phyloP scores from a whole-genome alignment of 2,797 vertebrate species.

The Kryptolebias ocellatus region DNA sequence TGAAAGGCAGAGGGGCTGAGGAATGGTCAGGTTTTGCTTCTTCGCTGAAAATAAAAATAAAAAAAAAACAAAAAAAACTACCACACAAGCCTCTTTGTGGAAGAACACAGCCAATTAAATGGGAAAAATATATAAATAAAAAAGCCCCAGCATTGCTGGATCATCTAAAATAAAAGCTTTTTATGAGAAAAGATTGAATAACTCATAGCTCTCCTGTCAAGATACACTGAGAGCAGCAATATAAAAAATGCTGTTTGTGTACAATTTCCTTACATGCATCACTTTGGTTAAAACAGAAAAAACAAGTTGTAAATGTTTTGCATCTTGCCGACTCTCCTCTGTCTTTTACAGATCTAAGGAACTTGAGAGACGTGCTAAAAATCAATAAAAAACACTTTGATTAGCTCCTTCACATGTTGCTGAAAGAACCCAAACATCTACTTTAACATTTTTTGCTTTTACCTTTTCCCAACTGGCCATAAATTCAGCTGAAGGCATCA shows the following conservation, averaged over 20 bases:
- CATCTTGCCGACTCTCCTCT: constrained; percentile 14
- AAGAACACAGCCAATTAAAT: constrained; percentile 75
- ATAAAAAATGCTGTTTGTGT: constrained; percentile 62
- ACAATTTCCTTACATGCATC: constrained; percentile 57
- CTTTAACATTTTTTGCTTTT: background rate
- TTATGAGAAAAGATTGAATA: constrained; percentile 62
- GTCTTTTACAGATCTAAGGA: background rate
- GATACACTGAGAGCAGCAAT: constrained; percentile 66
- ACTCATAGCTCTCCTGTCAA: constrained; percentile 60
- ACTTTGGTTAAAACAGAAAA: constrained; percentile 26
- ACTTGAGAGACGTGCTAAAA: constrained; percentile 19
- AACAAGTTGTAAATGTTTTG: constrained; percentile 23
- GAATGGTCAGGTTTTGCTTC: constrained; percentile 52
- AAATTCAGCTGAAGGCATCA: constrained; percentile 29
- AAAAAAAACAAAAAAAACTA: constrained; percentile 8
- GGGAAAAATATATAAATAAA: constrained; percentile 36
- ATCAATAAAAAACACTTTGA: constrained; percentile 24
- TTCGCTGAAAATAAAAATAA: constrained; percentile 59
- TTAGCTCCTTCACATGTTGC: constrained; percentile 21
- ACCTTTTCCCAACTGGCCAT: constrained; percentile 1
- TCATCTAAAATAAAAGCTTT: constrained; percentile 73
- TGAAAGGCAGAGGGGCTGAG: constrained; percentile 38
- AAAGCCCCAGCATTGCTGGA: constrained; percentile 61
- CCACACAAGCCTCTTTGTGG: constrained; percentile 49
- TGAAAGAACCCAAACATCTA: background rate